Conservation (phyloP, 30 jellyfish, hydroid and myxozoan species). For the Rhopilema esculentum region DNA sequence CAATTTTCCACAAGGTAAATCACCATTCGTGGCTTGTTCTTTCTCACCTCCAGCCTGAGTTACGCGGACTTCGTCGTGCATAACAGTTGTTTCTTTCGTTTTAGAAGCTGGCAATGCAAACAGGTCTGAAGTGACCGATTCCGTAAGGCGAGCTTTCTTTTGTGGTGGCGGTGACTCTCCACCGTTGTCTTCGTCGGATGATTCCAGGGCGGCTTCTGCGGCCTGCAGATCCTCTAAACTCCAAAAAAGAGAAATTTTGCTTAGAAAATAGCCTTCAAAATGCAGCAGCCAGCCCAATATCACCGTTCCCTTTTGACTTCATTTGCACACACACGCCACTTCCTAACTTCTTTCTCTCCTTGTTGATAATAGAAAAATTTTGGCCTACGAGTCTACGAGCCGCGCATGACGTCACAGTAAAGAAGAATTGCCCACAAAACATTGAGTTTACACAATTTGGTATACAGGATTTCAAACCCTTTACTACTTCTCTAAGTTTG, state of each 20-base stretch:
- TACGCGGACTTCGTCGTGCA: constrained; percentile 72
- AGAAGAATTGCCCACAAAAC: background rate
- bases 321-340: constrained; percentile 24
- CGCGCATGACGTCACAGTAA: constrained; percentile 69
- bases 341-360: constrained; percentile 29
- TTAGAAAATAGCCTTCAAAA: background rate
- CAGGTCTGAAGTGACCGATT: constrained; percentile 40
- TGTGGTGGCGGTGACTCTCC: constrained; percentile 98
- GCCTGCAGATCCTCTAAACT: constrained; percentile 94
- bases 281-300: constrained; percentile 5
- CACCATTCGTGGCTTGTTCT: constrained; percentile 78
- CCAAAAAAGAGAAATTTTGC: constrained; percentile 89
- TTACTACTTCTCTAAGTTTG: background rate
- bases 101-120: constrained; percentile 30
- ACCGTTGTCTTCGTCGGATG: constrained; percentile 87
- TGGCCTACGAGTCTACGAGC: constrained; percentile 46
- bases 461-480: too few species aligned
- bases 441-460: background rate
- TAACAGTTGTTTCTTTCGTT: constrained; percentile 55
- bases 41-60: constrained; percentile 71
- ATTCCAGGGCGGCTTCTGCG: constrained; percentile 97
- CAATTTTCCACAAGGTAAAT: constrained; percentile 47
- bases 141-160: constrained; percentile 89
- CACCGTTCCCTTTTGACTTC: constrained; percentile 9
- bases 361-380: constrained; percentile 65